Conservation (phyloP, 1,140 invertebrate genomes). For the Zaprionus lachaisei region DNA sequence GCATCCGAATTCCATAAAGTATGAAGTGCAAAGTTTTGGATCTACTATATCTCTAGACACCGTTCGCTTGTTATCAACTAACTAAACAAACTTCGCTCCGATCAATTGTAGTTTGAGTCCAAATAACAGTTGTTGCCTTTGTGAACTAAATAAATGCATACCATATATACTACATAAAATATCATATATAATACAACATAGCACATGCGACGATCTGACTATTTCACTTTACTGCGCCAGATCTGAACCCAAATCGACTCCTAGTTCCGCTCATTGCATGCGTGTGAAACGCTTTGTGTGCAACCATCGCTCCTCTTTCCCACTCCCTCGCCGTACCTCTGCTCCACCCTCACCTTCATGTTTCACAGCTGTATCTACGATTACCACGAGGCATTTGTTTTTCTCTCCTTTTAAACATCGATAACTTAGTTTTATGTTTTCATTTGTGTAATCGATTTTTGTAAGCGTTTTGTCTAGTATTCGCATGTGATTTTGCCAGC, state of each 20-base stretch:
- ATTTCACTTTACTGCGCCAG: not conserved
- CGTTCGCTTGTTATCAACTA: constrained; percentile 20
- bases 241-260: not conserved
- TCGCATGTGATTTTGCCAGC: constrained; percentile 45
- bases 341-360: not conserved
- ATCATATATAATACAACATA: constrained; percentile 7
- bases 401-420: not conserved
- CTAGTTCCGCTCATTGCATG: constrained; percentile 7
- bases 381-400: not conserved
- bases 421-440: constrained; percentile 24
- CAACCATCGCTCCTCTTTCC: not conserved
- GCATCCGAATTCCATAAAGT: constrained; percentile 38
- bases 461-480: constrained; percentile 59
- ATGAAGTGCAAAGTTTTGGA: constrained; percentile 24
- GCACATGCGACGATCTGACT: not conserved
- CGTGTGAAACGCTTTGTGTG: constrained; percentile 1
- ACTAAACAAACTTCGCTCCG: constrained; percentile 24
- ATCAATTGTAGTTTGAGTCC: constrained; percentile 17
- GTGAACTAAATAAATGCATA: constrained; percentile 20
- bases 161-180: not conserved
- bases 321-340: not conserved
- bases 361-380: not conserved
- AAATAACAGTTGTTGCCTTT: constrained; percentile 14
- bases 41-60: constrained; percentile 26
- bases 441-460: constrained; percentile 39